Evolutionary conservation across 2,797 vertebrate species (phyloP), one percentile per base, ranked within the genome.

Genomic region (Etheostoma nigrum): DNA sequence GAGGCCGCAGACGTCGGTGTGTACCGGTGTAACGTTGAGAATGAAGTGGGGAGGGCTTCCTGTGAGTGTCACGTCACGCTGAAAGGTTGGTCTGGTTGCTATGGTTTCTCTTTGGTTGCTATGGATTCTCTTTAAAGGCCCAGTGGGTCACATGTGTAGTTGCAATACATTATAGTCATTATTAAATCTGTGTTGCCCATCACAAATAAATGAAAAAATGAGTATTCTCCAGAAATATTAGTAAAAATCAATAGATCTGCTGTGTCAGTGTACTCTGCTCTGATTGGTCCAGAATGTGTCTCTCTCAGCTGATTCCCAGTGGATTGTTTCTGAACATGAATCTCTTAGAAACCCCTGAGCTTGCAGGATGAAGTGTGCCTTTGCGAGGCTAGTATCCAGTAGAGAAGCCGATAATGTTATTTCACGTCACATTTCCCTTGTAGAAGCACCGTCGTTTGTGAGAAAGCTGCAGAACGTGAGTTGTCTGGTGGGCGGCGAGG

Each of bases 391-490:
- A 14, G 25, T 65, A 47, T 72, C 67, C 58, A 67, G 76, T 63
- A 36, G 27, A 51, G 18, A 65, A 4, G 48, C 3, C 66, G 58
- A 21, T 57, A 66, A 80, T 36, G 12, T 13, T 25, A 8, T 36
- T 67, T 12, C 77, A 3, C 64, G 30, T 6, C 30, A 54, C 62
- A 67, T 68, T 78, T 72, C 78, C 59, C 62, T 82, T 78, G 60
- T 94, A 99, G 98, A 99, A 84, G 97, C 98, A 15, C 98, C 98
- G 0, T 94, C 95, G 15, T 99, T 99, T 92, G 75, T 97, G 73
- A 95, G 92, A 93, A 99, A 97, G 94, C 95, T 98, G 67, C 97
- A 98, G 89, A 96, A 95, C 72, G 90, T 96, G 72, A 97, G 95
- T 82, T 95, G 95, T 2, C 91, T 99, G 87, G 93, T 96, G 81